Evolutionary conservation across 2,888 invertebrate species (phyloP), one percentile per base, ranked within the genome.

Genomic region (Trachelus troglodyta): DNA sequence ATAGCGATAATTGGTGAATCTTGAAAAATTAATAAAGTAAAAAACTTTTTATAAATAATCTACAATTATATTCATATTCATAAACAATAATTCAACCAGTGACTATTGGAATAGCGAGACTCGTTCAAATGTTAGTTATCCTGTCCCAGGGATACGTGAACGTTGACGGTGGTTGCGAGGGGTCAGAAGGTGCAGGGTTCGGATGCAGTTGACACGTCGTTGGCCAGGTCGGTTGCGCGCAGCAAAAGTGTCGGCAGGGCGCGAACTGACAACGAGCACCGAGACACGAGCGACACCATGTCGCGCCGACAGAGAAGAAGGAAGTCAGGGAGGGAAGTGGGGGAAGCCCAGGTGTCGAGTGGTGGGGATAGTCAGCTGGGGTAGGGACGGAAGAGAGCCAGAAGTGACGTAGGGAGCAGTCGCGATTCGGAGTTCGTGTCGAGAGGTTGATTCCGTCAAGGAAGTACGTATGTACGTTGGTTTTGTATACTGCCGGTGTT

Each of bases 221-320:
- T 89, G 87, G 85, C 86, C 85, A 83, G 87, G 88, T 87, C 87
- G 88, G 84, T 84, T 84, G 87, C 85, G 86, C 86, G 83, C 84
- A 83, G 86, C 84, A 89, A 88, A 89, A 88, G 88, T 88, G 89
- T 88, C 87, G 85, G 87, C 83, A 83, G 84, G 86, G 87, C 85
- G 88, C 85, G 88, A 87, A 88, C 88, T 87, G 84, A 89, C 89
- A 88, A 88, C 88, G 89, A 88, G 88, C 85, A 85, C 83, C 83
- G 81, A 83, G 83, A 84, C 84, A 83, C 85, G 83, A 31, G 31
- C 71, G 71, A 84, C 87, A 87, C 87, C 85, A 87, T 87, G 87
- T 87, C 87, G 86, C 77, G 84, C 84, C 80, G 85, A 81, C 81
- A 82, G 79, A 79, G 85, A 81, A 83, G 81, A 83, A 80, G 82